Percentiles rank a stretch among this genome's conserved stretches.
Evolutionary conservation across 2,113 vertebrate species (phyloP).

Genomic region (Notarius lentiginosus): DNA sequence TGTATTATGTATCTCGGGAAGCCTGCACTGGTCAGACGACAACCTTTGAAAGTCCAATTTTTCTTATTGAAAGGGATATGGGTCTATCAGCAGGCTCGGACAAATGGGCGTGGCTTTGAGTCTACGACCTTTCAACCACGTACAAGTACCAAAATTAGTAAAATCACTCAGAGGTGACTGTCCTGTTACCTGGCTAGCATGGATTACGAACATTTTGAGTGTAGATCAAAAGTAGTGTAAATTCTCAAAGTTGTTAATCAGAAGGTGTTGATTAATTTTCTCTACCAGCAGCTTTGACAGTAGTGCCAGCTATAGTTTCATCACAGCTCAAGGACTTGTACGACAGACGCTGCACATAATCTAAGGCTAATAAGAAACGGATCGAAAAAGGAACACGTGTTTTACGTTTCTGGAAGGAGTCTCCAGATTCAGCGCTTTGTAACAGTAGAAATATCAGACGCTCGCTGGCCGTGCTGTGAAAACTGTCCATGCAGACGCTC

Average conservation of each 20-base stretch:
- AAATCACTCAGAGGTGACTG: not conserved
- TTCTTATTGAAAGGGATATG: not conserved
- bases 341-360: not conserved
- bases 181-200: not conserved
- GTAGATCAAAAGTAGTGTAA: not conserved
- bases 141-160: not conserved
- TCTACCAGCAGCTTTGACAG: no score
- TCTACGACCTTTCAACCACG: not conserved
- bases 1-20: constrained; percentile 53
- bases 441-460: not conserved
- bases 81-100: not conserved
- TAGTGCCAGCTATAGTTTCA: not conserved
- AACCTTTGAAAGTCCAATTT: not conserved
- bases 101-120: not conserved
- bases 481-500: no score
- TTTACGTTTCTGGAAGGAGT: not conserved
- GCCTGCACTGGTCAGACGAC: not conserved
- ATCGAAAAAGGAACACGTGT: not conserved
- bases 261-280: no score
- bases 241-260: not conserved
- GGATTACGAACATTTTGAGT: not conserved
- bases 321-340: not conserved
- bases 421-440: not conserved
- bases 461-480: no score
- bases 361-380: not conserved